Conservation (phyloP, 2,797 vertebrate species). For the Hipposideros larvatus region DNA sequence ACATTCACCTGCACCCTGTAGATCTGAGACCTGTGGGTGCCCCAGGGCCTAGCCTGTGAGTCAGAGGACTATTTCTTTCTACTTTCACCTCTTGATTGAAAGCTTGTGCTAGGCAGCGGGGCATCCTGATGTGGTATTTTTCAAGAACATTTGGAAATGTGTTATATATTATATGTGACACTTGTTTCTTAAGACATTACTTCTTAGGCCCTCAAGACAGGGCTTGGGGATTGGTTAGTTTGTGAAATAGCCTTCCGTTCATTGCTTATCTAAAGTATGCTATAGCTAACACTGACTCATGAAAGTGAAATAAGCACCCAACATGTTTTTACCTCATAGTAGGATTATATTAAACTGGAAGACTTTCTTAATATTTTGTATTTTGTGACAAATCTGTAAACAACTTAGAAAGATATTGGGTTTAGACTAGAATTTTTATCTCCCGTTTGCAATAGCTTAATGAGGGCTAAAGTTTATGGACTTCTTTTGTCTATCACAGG, state of each 20-base stretch:
- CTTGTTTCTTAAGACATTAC: not conserved
- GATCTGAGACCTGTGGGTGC: not conserved
- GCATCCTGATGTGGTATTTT: not conserved
- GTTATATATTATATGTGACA: not conserved
- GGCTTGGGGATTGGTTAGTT: not conserved
- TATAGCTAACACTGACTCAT: not conserved
- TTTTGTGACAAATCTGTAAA: constrained; percentile 70
- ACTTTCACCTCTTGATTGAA: not conserved
- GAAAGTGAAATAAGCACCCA: constrained; percentile 59
- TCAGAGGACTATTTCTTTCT: not conserved
- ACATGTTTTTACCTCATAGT: constrained; percentile 65
- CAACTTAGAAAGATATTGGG: constrained; percentile 67
- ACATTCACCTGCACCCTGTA: not conserved
- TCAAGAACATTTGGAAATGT: not conserved
- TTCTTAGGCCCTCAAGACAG: not conserved
- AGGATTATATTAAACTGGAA: constrained; percentile 67
- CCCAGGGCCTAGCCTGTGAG: not conserved
- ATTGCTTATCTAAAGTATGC: not conserved
- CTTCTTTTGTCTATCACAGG: constrained; percentile 51
- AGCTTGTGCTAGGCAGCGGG: not conserved
- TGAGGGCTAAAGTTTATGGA: constrained; percentile 65
- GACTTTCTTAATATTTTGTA: constrained; percentile 57
- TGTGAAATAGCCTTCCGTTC: not conserved
- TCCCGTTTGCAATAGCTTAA: constrained; percentile 72
- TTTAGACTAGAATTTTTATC: constrained; percentile 72